Conservation (phyloP, 2,797 vertebrate genomes). For the Sylvilagus floridanus region DNA sequence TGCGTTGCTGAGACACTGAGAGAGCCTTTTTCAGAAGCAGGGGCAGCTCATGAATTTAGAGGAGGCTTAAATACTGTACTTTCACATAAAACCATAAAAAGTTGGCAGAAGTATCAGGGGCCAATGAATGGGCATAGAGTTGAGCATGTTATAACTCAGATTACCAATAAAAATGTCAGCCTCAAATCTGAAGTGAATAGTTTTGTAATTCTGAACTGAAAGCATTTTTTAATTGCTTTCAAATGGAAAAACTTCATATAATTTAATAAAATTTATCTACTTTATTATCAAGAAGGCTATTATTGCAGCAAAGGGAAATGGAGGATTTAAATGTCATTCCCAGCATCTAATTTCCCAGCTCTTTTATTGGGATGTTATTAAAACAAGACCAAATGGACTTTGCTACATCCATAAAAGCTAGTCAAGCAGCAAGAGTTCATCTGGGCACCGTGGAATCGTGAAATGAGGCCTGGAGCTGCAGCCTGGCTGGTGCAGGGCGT, state of each 20-base stretch:
- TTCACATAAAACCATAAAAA: slow-evolving; percentile 89
- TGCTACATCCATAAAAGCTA: slow-evolving; percentile 87
- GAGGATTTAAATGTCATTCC: slow-evolving; percentile 89
- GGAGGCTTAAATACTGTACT: slow-evolving; percentile 88
- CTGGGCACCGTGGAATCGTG: slow-evolving; percentile 84
- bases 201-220: slow-evolving; percentile 88
- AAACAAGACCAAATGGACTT: slow-evolving; percentile 88
- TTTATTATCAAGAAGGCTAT: slow-evolving; percentile 88
- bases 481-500: slow-evolving; percentile 84
- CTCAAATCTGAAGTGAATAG: slow-evolving; percentile 87
- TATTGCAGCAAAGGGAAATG: slow-evolving; percentile 89
- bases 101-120: slow-evolving; percentile 87
- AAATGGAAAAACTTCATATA: slow-evolving; percentile 88
- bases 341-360: slow-evolving; percentile 88
- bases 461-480: slow-evolving; percentile 81
- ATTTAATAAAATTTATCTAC: slow-evolving; percentile 88
- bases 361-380: slow-evolving; percentile 89
- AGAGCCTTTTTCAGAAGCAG: slow-evolving; percentile 89
- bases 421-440: slow-evolving; percentile 88
- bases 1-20: slow-evolving; percentile 86
- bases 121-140: slow-evolving; percentile 88
- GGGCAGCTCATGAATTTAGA: slow-evolving; percentile 88
- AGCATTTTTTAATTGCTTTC: slow-evolving; percentile 89
- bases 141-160: slow-evolving; percentile 90
- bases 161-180: slow-evolving; percentile 91